Evolutionary conservation across 2,113 vertebrate genomes (phyloP), one percentile per base, ranked within the genome.

Genomic region (Egretta garzetta): DNA sequence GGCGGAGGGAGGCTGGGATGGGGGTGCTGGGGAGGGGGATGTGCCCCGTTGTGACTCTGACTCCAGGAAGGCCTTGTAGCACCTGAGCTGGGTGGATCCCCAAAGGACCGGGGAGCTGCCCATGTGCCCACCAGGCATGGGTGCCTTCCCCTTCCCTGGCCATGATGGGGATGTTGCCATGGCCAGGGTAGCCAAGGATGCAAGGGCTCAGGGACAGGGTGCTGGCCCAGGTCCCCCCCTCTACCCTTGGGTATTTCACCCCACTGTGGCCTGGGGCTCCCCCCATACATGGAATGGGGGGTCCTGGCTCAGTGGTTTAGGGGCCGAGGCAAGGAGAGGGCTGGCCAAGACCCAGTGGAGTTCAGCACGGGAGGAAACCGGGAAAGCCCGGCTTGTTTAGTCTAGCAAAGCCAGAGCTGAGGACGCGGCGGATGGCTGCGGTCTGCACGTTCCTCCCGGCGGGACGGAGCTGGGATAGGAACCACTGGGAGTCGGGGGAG

Each of bases 101-200:
- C 1, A 0, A 16, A 52, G 28, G 41, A 6, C 19, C 1, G 0
- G 9, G 62, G 45, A 86, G 22, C 67, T 10, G 72, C 32, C 80
- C 91, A 8, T 3, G 1, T 3, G 8, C 9, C 75, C 8, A 0
- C 0, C 0, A 26, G 43, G 32, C 50, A 71, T 0, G 0, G 74
- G 1, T 19, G 3, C 60, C 0, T 26, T 16, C 80, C 63, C 52
- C 1, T 24, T 4, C 70, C 39, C 70, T 10, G 33, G 37, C 64
- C 1, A 5, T 3, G 4, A 18, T 1, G 0, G 58, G 20, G 63
- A 49, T 3, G 13, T 1, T 7, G 2, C 70, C 14, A 3, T 0
- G 7, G 39, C 15, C 20, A 24, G 27, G 28, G 14, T 14, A 47
- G 55, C 18, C 3, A 6, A 71, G 49, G 27, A 30, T 0, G 2